A percentile compares a stretch with the other conserved stretches of the same genome.
These are phyloP conservation scores for Andricus curvator DNA, from an alignment of 2,888 invertebrate species.

Conservation along the genomic window DNA sequence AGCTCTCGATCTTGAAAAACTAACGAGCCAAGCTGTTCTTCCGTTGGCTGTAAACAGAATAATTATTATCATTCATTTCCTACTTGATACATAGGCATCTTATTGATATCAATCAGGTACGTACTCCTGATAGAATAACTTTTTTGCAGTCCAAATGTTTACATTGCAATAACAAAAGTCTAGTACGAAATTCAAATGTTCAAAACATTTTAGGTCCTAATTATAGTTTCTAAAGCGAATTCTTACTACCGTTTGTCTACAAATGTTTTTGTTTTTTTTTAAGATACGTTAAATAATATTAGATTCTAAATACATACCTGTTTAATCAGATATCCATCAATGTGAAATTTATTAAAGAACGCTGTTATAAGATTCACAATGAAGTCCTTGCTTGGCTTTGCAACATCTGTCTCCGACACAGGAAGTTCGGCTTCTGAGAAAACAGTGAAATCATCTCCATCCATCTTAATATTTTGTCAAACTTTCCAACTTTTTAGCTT, in stretches of 20 bases:
- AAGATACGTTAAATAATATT: not conserved
- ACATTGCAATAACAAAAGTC: too few relatives aligned
- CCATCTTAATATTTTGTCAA: not conserved
- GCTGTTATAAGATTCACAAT: constrained; percentile 59
- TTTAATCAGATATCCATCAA: constrained; percentile 57
- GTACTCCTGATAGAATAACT: too few relatives aligned
- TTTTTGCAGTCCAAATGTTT: too few relatives aligned
- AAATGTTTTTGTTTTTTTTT: too few relatives aligned
- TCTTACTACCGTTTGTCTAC: too few relatives aligned
- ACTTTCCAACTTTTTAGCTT: not conserved
- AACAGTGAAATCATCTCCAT: constrained; percentile 9
- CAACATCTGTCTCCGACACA: constrained; percentile 58
- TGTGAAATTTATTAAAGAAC: constrained; percentile 59
- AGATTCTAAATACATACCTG: constrained; percentile 58
- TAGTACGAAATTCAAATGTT: too few relatives aligned
- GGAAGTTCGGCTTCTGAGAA: constrained; percentile 60
- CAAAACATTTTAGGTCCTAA: too few relatives aligned
- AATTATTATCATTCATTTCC: not conserved
- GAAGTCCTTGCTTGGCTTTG: constrained; percentile 65
- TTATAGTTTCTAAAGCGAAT: too few relatives aligned
- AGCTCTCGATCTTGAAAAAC: constrained; percentile 46
- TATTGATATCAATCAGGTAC: too few relatives aligned
- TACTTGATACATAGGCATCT: not conserved
- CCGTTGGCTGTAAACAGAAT: constrained; percentile 53
- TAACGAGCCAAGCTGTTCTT: constrained; percentile 56